A percentile compares a stretch with the other conserved stretches of the same genome.
phyloP scores from a whole-genome alignment of 2,888 invertebrate genomes.

The Torymus texanus region DNA sequence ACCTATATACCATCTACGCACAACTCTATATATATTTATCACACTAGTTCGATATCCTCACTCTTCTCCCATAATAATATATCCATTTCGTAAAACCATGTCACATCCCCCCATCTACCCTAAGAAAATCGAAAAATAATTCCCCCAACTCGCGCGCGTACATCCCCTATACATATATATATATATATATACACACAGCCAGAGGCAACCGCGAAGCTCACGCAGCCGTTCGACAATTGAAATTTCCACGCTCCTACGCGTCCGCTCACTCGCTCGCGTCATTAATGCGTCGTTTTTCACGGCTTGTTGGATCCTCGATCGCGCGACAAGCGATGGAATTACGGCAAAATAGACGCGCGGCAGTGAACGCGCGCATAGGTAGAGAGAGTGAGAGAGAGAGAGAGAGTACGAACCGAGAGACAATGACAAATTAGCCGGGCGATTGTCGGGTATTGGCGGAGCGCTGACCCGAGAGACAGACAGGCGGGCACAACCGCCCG shows the following conservation, averaged over 20 bases:
- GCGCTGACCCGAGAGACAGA: slow-evolving; percentile 16
- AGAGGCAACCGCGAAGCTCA: no score
- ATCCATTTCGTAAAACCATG: slow-evolving; percentile 11
- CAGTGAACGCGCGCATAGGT: neutral
- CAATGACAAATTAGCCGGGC: slow-evolving; percentile 56
- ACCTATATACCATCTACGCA: no score
- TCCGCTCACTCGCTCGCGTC: slow-evolving; percentile 10
- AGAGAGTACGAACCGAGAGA: slow-evolving; percentile 9
- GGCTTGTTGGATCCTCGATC: slow-evolving; percentile 47
- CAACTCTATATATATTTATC: no score
- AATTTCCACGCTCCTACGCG: slow-evolving; percentile 26
- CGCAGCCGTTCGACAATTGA: slow-evolving; percentile 32
- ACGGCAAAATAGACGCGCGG: slow-evolving; percentile 3
- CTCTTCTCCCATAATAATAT: slow-evolving; percentile 13
- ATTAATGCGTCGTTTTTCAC: slow-evolving; percentile 57
- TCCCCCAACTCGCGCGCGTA: neutral
- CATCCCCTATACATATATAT: no score
- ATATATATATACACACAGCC: neutral
- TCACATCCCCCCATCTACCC: neutral
- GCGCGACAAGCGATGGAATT: slow-evolving; percentile 48
- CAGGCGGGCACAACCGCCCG: neutral
- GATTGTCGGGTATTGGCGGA: slow-evolving; percentile 29
- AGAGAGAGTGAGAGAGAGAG: neutral
- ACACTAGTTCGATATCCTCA: no score
- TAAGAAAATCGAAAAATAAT: slow-evolving; percentile 44